These are phyloP conservation scores for Acipenser ruthenus DNA, from an alignment of 2,797 vertebrate species.

Conservation along the genomic window DNA sequence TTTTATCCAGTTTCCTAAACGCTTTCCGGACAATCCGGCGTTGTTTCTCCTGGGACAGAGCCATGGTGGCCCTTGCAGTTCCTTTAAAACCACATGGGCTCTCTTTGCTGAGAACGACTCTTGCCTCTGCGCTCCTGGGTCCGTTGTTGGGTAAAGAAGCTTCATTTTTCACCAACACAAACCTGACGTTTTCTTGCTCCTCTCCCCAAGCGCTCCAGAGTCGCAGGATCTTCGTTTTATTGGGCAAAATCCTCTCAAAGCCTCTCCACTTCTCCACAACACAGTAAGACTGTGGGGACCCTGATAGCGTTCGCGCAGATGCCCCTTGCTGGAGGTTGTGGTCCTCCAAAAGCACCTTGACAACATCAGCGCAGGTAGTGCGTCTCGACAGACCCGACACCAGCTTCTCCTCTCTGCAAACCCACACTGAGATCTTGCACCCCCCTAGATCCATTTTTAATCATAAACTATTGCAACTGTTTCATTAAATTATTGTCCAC, in stretches of 20 bases:
- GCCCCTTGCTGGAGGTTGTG: slow-evolving; percentile 59
- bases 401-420: slow-evolving; percentile 92
- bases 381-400: slow-evolving; percentile 82
- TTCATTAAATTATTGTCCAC: too few relatives aligned
- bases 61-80: slow-evolving; percentile 33
- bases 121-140: slow-evolving; percentile 85
- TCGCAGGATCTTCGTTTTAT: slow-evolving; percentile 83
- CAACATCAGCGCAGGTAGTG: slow-evolving; percentile 88
- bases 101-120: slow-evolving; percentile 82
- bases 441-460: slow-evolving; percentile 72
- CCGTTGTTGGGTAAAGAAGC: slow-evolving; percentile 82
- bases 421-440: slow-evolving; percentile 86
- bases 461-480: too few relatives aligned
- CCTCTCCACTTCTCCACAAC: slow-evolving; percentile 96
- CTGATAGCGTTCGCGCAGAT: slow-evolving; percentile 65
- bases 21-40: slow-evolving; percentile 86
- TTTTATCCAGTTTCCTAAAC: slow-evolving; percentile 89
- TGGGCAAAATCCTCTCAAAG: slow-evolving; percentile 85
- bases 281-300: slow-evolving; percentile 78
- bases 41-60: slow-evolving; percentile 79
- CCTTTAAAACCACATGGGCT: slow-evolving; percentile 53
- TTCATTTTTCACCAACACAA: slow-evolving; percentile 84
- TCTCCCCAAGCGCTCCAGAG: slow-evolving; percentile 92
- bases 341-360: slow-evolving; percentile 81
- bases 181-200: slow-evolving; percentile 87